These are phyloP conservation scores for Axinella damicornis DNA, from an alignment of 37 sponge, comb jelly and placozoan genomes.

Conservation along the genomic window DNA sequence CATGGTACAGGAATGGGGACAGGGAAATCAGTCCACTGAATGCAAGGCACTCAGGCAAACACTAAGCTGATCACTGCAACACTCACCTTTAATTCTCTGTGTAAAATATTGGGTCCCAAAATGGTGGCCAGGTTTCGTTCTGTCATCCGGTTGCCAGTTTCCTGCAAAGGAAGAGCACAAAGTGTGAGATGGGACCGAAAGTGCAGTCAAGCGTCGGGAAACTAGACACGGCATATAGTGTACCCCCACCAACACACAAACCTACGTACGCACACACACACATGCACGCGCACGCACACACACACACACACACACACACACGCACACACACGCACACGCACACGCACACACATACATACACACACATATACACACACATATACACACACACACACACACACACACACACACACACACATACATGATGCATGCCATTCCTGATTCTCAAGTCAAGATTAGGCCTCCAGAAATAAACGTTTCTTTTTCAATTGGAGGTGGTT, in stretches of 20 bases:
- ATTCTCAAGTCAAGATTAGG: too few relatives aligned
- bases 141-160: constrained; percentile 84
- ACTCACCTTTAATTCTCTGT: constrained; percentile 67
- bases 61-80: too few relatives aligned
- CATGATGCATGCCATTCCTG: background rate
- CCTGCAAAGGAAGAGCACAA: constrained; percentile 12
- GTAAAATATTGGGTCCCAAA: constrained; percentile 89
- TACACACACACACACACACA: background rate
- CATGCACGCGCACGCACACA: constrained; percentile 12
- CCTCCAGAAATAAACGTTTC: too few relatives aligned
- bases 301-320: constrained; percentile 29
- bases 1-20: too few relatives aligned
- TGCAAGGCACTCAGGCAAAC: too few relatives aligned
- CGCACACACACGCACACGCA: constrained; percentile 11
- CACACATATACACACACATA: background rate
- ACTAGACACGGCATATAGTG: background rate
- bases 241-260: constrained; percentile 3
- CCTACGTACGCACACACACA: background rate
- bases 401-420: background rate
- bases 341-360: constrained; percentile 21
- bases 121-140: constrained; percentile 82
- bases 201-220: too few relatives aligned
- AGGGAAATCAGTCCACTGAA: too few relatives aligned
- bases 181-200: background rate
- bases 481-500: too few relatives aligned